A percentile compares a stretch with the other conserved stretches of the same genome.
These are phyloP conservation scores for Clarias laeviceps DNA, from an alignment of 2,797 vertebrate genomes.

Conservation along the genomic window DNA sequence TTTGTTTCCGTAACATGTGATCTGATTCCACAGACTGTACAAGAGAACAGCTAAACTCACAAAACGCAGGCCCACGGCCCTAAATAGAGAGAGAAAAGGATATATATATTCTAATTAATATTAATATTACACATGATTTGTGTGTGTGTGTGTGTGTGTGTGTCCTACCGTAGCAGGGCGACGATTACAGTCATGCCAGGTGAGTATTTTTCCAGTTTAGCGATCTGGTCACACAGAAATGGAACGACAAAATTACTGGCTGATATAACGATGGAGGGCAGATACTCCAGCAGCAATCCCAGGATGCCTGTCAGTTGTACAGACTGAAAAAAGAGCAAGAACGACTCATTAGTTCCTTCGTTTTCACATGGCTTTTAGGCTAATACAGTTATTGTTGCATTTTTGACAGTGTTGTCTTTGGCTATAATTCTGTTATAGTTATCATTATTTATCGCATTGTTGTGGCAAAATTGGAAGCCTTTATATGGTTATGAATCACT, in stretches of 20 bases:
- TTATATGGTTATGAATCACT: background rate
- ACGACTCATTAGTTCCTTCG: background rate
- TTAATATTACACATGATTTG: background rate
- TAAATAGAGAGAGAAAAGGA: conserved; percentile 50
- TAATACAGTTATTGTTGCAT: background rate
- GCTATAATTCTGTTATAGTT: background rate
- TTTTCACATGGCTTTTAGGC: background rate
- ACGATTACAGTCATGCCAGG: conserved; percentile 78
- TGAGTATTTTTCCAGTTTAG: conserved; percentile 76
- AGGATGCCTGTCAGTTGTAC: conserved; percentile 55
- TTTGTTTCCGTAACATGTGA: conserved; percentile 74
- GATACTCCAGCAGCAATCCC: conserved; percentile 76
- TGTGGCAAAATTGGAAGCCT: background rate
- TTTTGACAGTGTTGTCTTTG: background rate
- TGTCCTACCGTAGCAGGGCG: conserved; percentile 79
- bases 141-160: background rate
- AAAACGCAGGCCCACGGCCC: conserved; percentile 82
- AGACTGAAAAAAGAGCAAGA: conserved; percentile 49
- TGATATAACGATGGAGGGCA: conserved; percentile 86
- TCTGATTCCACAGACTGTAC: conserved; percentile 79
- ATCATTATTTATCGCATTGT: background rate
- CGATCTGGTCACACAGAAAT: conserved; percentile 75
- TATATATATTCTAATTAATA: too few species aligned
- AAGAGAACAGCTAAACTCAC: conserved; percentile 80
- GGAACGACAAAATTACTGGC: conserved; percentile 82